phyloP scores from a whole-genome alignment of 2,888 invertebrate genomes.

The Parnassius orleans region DNA sequence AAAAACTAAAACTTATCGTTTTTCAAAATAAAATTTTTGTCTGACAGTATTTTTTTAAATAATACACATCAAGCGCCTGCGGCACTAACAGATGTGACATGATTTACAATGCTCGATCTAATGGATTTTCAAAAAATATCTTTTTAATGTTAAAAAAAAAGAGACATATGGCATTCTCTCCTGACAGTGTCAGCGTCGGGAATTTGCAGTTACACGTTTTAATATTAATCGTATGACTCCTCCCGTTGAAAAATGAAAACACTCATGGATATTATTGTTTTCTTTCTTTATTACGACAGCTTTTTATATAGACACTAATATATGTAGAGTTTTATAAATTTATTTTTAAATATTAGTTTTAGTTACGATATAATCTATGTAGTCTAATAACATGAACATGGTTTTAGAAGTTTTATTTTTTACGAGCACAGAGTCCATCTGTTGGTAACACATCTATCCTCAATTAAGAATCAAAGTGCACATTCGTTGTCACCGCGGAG shows the following conservation, averaged over 20 bases:
- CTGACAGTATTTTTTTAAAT: constrained; percentile 41
- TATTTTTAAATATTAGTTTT: too few relatives aligned
- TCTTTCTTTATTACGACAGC: not conserved
- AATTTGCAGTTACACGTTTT: constrained; percentile 25
- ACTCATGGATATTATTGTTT: not conserved
- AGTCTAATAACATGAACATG: too few relatives aligned
- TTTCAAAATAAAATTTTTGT: constrained; percentile 7
- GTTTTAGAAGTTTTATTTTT: too few relatives aligned
- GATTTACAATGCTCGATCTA: constrained; percentile 73
- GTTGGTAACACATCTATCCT: too few relatives aligned
- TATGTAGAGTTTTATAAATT: too few relatives aligned
- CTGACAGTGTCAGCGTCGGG: constrained; percentile 52
- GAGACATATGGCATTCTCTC: constrained; percentile 66
- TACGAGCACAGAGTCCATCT: too few relatives aligned
- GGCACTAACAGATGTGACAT: constrained; percentile 63
- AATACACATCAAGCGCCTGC: constrained; percentile 46
- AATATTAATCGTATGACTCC: constrained; percentile 15
- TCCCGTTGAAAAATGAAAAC: not conserved
- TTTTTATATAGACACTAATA: not conserved
- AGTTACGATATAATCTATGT: too few relatives aligned
- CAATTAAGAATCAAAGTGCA: too few relatives aligned
- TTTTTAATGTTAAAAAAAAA: constrained; percentile 54
- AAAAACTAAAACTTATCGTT: not conserved
- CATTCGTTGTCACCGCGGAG: too few relatives aligned
- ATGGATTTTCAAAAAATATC: constrained; percentile 74